Evolutionary conservation across 2,113 vertebrate species (phyloP), one percentile per base, ranked within the genome.

Genomic region (Campylomormyrus numenius): DNA sequence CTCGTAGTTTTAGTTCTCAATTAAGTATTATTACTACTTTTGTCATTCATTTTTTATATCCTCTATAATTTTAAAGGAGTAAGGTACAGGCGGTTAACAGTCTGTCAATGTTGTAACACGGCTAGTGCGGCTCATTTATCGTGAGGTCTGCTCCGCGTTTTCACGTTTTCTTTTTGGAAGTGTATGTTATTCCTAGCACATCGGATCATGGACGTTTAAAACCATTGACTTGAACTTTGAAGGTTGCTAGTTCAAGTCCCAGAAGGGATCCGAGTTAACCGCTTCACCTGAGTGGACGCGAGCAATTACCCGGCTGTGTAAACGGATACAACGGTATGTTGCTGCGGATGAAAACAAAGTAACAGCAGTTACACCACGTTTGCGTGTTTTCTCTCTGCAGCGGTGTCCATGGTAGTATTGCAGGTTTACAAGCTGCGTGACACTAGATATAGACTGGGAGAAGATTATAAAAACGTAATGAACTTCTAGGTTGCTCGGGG

Each of bases 391-490:
- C 95, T 96, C 96, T 96, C 95, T 95, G 93, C 96, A 96, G 96
- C 96, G 93, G 95, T 95, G 95, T 95, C 96, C 95, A 92, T 95
- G 27, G 95, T 96, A 95, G 95, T 95, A 96, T 95, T 95, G 95
- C 94, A 95, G 96, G 96, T 96, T 96, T 96, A 96, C 96, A 95
- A 96, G 95, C 95, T 97, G 96, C 96, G 95, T 95, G 96, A 95
- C 96, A 97, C 96, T 95, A 95, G 95, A 95, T 95, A 96, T 95
- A 94, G 96, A 96, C 96, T 96, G 96, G 96, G 96, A 80, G 96
- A 95, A 97, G 96, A 96, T 97, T 95, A 96, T 97, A 97, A 97
- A 53, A 97, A 97, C 95, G 96, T 97, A 96, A 97, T 97, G 96
- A 97, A 97, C 96, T 97, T 97, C 96, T 96, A 93, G 93, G 95